Evolutionary conservation across 2,888 invertebrate genomes (phyloP), one percentile per base, ranked within the genome.

Genomic region (Pristionchus japonicus): DNA sequence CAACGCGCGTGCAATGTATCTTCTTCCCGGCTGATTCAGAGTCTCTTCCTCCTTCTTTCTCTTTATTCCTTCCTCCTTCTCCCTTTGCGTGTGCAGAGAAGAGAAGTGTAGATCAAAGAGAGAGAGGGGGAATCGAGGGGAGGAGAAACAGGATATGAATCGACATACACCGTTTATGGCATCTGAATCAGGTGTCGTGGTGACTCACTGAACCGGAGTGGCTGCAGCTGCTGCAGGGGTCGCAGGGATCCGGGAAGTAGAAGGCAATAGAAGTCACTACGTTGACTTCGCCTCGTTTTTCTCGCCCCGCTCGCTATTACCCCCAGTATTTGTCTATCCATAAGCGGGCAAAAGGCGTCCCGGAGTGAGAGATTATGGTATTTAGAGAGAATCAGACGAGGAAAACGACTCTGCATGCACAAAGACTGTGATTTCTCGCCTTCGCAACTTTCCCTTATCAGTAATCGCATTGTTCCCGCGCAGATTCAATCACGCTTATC

Each of bases 321-420:
- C 82, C 27, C 52, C 82, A 52, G 49, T 82, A 57, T 82, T 82
- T 82, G 82, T 57, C 34, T 31, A 43, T 82, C 82, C 82, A 82
- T 82, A 82, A 82, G 82, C 82, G 82, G n/a, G 40, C n/a, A 27
- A 43, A 37, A n/a, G 49, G 80, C 49, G 49, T 82, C 52, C 49
- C n/a, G n/a, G 17, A 3, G 20, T 20, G 34, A 82, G 82, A 27
- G 34, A 77, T 2, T 15, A 34, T 77, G n/a, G 0, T 3, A 13
- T 52, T 20, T 2, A 1, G 11, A 20, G 52, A 82, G 49, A 11
- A 17, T 17, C 82, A 52, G 52, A 52, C 17, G 9, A n/a, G 11
- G 20, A 82, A n/a, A 31, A 27, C 31, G 31, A 27, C 17, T 82
- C 49, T 11, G 49, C 82, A n/a, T n/a, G n/a, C 67, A 77, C 77